Evolutionary conservation across 2,888 invertebrate genomes (phyloP).

Genomic region (Petrolisthes cinctipes): DNA sequence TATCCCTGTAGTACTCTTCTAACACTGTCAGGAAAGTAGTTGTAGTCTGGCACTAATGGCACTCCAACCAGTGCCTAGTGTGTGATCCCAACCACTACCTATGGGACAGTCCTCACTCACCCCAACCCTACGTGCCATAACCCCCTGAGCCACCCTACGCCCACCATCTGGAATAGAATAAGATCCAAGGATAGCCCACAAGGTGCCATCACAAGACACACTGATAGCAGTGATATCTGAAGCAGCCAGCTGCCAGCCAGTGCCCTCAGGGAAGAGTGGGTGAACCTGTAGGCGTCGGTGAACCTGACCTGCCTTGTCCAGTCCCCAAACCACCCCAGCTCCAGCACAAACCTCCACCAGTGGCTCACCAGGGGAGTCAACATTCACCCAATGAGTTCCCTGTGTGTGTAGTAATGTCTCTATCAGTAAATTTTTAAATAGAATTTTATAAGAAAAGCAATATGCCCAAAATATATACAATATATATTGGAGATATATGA

Average conservation of each 20-base stretch:
- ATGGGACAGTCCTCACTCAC: constrained; percentile 18
- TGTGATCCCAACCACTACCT: constrained; percentile 58
- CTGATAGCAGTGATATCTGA: constrained; percentile 45
- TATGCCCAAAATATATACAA: too few species aligned
- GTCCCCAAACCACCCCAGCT: constrained; percentile 58
- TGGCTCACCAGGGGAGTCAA: constrained; percentile 60
- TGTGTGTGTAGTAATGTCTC: neutral
- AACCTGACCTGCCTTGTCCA: constrained; percentile 76
- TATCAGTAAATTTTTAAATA: too few species aligned
- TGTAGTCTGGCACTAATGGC: constrained; percentile 33
- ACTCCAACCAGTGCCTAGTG: constrained; percentile 52
- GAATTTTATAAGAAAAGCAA: too few species aligned
- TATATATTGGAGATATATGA: too few species aligned
- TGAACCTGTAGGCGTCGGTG: constrained; percentile 75
- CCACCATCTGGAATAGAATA: neutral
- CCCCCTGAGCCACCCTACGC: constrained; percentile 30
- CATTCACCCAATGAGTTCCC: constrained; percentile 62
- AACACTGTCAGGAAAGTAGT: constrained; percentile 19
- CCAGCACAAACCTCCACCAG: constrained; percentile 59
- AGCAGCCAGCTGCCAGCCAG: constrained; percentile 51
- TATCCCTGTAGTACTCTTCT: neutral
- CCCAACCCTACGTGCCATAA: constrained; percentile 46
- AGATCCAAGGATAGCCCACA: constrained; percentile 54
- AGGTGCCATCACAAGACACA: constrained; percentile 44
- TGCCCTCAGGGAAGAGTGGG: constrained; percentile 64